Evolutionary conservation across 2,888 invertebrate genomes (phyloP), one percentile per base, ranked within the genome.

Genomic region (Agrochola lychnidis): DNA sequence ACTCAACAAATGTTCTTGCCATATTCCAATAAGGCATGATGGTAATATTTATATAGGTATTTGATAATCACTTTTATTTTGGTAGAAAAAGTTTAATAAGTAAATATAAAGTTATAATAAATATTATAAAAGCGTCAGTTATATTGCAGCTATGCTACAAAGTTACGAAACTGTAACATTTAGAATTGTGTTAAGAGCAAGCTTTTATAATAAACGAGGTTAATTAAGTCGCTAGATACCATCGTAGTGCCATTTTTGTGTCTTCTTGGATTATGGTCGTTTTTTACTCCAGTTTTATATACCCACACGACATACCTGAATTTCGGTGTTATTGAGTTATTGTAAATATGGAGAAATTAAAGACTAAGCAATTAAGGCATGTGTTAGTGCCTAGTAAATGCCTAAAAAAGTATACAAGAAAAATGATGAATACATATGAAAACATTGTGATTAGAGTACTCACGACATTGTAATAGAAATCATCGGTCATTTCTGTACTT

Each of bases 401-500:
- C 96, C 95, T 96, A 95, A 93, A 93, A 82, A 95, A 92, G 95
- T 96, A 96, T 96, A 96, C 96, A 96, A 95, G 88, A 90, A 91
- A 92, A 90, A 90, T 89, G 89, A 94, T 94, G 90, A 94, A 95
- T 96, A 96, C 96, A 96, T 96, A 96, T 96, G 95, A 95, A 90
- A 94, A 90, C 93, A 95, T 93, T 96, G 96, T 96, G 96, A 96
- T 96, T 96, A 96, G 96, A 92, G 90, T 93, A 89, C 86, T 88
- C 88, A 92, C 92, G 88, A 92, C 92, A 93, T 94, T 94, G 94
- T 95, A 95, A 95, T 95, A 95, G 95, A 89, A 84, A 92, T 95
- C 95, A 95, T 95, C 91, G 91, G 91, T 95, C 94, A 95, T 95
- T 95, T 96, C 96, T 95, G 94, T 96, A 96, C 92, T 95, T 96